A percentile compares a stretch with the other conserved stretches of the same genome.
These are phyloP conservation scores for Ceyx cyanopectus DNA, from an alignment of 2,113 vertebrate species.

Conservation along the genomic window DNA sequence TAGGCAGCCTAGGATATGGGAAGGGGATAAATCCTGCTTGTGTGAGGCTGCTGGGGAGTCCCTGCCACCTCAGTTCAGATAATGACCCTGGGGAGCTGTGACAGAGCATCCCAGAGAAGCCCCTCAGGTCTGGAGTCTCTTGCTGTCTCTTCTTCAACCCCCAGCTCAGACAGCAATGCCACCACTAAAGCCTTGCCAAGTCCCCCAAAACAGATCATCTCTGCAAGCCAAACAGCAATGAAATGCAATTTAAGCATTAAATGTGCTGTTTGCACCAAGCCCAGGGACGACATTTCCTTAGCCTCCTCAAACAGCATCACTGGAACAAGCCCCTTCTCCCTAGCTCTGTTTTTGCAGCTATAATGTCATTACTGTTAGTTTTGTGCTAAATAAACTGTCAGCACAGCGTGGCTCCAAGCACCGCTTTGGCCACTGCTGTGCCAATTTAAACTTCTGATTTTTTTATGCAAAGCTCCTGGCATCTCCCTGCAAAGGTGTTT, in stretches of 20 bases:
- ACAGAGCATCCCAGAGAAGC: not conserved
- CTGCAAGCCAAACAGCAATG: not conserved
- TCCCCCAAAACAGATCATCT: not conserved
- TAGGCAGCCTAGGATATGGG: not conserved
- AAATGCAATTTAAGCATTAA: not conserved
- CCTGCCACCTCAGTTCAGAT: not conserved
- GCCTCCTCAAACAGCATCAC: not conserved
- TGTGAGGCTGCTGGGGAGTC: not conserved
- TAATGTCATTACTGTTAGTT: not conserved
- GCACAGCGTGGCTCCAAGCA: not conserved
- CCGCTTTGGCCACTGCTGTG: not conserved
- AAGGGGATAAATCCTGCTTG: not conserved
- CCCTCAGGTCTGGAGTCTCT: fast-evolving
- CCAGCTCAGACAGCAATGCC: not conserved
- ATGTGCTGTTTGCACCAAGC: not conserved
- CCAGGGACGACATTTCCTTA: fast-evolving
- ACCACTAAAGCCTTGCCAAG: not conserved
- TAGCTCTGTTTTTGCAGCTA: not conserved
- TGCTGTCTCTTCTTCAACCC: not conserved
- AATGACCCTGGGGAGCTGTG: fast-evolving
- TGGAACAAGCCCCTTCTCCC: not conserved
- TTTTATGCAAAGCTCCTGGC: not conserved
- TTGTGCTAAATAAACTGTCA: not conserved
- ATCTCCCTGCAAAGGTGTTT: not conserved
- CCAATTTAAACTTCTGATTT: not conserved